Percentiles rank a stretch among this genome's conserved stretches.
These are phyloP conservation scores for Ctenopoma kingsleyae DNA, from an alignment of 2,797 vertebrate species.

Conservation along the genomic window DNA sequence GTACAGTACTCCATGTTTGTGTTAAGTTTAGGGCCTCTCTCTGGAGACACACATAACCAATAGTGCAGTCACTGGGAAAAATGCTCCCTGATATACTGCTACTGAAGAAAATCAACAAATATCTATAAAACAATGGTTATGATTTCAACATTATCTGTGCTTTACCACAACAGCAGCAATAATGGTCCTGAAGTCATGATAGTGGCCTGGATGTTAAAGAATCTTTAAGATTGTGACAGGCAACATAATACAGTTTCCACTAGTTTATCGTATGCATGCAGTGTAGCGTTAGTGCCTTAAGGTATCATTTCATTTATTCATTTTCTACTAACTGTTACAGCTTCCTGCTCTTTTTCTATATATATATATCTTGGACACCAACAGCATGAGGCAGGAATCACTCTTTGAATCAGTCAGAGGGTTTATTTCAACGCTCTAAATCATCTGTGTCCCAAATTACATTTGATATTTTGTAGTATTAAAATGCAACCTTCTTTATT, in stretches of 20 bases:
- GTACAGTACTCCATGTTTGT: neutral
- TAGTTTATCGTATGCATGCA: slow-evolving; percentile 23
- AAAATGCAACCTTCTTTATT: too few relatives aligned
- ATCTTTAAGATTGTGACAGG: slow-evolving; percentile 13
- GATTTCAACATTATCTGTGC: slow-evolving; percentile 14
- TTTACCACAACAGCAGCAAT: slow-evolving; percentile 21
- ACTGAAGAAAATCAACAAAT: neutral
- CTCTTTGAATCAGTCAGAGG: slow-evolving; percentile 23
- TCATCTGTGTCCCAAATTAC: too few relatives aligned
- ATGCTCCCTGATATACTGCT: neutral
- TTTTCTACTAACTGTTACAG: slow-evolving; percentile 3
- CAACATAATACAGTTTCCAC: slow-evolving; percentile 25
- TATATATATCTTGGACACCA: slow-evolving; percentile 15
- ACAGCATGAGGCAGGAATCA: neutral
- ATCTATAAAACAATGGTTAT: neutral
- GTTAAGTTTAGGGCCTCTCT: slow-evolving; percentile 9
- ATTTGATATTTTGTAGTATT: too few relatives aligned
- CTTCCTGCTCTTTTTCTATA: slow-evolving; percentile 12
- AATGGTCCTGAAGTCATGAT: slow-evolving; percentile 18
- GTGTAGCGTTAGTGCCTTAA: slow-evolving; percentile 3
- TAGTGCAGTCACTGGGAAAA: slow-evolving; percentile 12
- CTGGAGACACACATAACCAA: slow-evolving; percentile 6
- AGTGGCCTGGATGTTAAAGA: slow-evolving; percentile 24
- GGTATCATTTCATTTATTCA: neutral
- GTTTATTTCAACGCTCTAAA: too few relatives aligned